phyloP scores from a whole-genome alignment of 1,140 invertebrate genomes.

The Bombus superbus region DNA sequence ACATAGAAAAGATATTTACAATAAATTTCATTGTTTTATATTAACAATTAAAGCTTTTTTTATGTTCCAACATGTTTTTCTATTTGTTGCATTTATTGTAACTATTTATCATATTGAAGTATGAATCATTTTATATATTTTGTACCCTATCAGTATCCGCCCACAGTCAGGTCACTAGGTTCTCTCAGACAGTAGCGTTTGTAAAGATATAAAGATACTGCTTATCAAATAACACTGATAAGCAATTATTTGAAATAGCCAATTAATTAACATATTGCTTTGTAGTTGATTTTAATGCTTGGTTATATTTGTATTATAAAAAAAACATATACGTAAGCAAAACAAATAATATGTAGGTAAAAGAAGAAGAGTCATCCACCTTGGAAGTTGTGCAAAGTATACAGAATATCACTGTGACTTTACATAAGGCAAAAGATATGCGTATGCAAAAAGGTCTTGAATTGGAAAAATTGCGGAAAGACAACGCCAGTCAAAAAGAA shows the following conservation, averaged over 20 bases:
- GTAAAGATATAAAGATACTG: constrained; percentile 27
- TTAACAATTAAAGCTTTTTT: neutral
- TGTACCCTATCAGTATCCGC: constrained; percentile 77
- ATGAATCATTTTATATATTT: constrained; percentile 37
- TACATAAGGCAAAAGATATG: constrained; percentile 95
- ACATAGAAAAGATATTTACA: neutral
- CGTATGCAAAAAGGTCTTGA: constrained; percentile 93
- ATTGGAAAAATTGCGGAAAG: constrained; percentile 94
- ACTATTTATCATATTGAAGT: constrained; percentile 12
- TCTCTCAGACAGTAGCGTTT: constrained; percentile 44
- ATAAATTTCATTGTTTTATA: neutral
- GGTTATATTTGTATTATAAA: constrained; percentile 1
- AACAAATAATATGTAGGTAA: constrained; percentile 86
- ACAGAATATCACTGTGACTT: constrained; percentile 92
- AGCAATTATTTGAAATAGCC: constrained; percentile 3
- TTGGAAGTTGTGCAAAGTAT: constrained; percentile 94
- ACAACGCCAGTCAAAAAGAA: constrained; percentile 94
- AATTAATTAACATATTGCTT: constrained; percentile 31
- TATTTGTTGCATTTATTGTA: neutral
- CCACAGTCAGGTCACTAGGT: constrained; percentile 67
- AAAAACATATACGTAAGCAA: neutral
- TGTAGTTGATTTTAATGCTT: neutral
- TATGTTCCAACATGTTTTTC: neutral
- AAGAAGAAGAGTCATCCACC: constrained; percentile 96
- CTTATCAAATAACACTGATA: constrained; percentile 1